phyloP scores from a whole-genome alignment of 2,888 invertebrate genomes.

The Lithosia quadra region DNA sequence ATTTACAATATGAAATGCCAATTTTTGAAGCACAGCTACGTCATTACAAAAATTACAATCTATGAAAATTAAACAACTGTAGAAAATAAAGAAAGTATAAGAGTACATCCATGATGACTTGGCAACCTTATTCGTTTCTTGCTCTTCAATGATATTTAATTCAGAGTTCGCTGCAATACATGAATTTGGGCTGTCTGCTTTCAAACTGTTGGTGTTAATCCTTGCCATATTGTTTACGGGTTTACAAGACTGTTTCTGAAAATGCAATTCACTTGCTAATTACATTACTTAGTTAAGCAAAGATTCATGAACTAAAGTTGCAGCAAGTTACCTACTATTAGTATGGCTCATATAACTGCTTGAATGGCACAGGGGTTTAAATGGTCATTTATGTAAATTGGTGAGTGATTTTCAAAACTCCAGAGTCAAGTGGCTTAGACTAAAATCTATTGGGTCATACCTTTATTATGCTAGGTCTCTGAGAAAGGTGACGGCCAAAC shows the following conservation, averaged over 20 bases:
- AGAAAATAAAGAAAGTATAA: background rate
- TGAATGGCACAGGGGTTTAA: too few species aligned
- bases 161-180: slow-evolving; percentile 15
- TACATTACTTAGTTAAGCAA: background rate
- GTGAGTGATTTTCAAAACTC: background rate
- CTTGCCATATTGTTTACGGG: slow-evolving; percentile 7
- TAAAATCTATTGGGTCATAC: background rate
- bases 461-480: background rate
- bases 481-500: background rate
- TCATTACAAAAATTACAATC: background rate
- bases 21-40: too few species aligned
- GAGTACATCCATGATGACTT: background rate
- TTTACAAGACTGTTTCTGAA: background rate
- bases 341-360: too few species aligned
- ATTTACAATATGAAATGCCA: too few species aligned
- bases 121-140: slow-evolving; percentile 10
- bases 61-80: too few species aligned
- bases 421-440: background rate
- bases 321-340: too few species aligned
- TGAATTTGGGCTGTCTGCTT: slow-evolving; percentile 10
- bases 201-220: slow-evolving; percentile 3
- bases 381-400: background rate
- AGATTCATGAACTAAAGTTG: background rate
- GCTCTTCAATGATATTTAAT: slow-evolving; percentile 21
- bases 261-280: slow-evolving; percentile 8